Evolutionary conservation across 23 tunicate species (phyloP), one percentile per base, ranked within the genome.

Genomic region (Ciona savignyi): DNA sequence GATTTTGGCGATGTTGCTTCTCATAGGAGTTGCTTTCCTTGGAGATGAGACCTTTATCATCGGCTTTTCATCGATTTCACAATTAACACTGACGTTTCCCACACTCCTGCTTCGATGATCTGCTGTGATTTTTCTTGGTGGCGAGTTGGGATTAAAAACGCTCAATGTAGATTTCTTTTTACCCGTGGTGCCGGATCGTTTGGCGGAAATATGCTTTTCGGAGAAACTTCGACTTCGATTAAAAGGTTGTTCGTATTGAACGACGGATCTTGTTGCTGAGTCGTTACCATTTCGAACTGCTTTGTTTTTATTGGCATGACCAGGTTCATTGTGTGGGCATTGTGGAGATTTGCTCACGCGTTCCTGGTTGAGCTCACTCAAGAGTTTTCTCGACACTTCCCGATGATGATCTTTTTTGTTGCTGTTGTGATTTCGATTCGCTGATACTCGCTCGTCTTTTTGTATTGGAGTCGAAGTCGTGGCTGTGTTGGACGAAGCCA

Each of bases 81-180:
- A 49, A 9, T 34, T 42, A 4, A 51, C 9, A 42, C 65, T 32
- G 3, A 67, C 72, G 73, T 66, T 56, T 20, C 62, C 74, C 11
- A 61, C 34, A 68, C 78, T 74, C 29, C 42, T 26, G 30, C 78
- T 74, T 62, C 78, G 35, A 49, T 74, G 78, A 22, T 74, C 78
- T 1, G 78, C 34, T 1, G 67, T 61, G 27, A 72, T 49, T 15
- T 27, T 42, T 25, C n/a, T 68, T 74, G 68, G 19, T 25, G 78
- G 49, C 51, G 69, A 61, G 31, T 63, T 51, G 35, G 78, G 69
- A 22, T 74, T 61, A 49, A 74, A 74, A 30, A 74, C 78, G 1
- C 66, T 32, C 64, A 72, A 42, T 21, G 65, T 9, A 2, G 77
- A 56, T 22, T 33, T 72, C 49, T 29, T 35, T 48, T 33, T 4